Conservation (phyloP, 2,113 vertebrate species). For the Struthio camelus region DNA sequence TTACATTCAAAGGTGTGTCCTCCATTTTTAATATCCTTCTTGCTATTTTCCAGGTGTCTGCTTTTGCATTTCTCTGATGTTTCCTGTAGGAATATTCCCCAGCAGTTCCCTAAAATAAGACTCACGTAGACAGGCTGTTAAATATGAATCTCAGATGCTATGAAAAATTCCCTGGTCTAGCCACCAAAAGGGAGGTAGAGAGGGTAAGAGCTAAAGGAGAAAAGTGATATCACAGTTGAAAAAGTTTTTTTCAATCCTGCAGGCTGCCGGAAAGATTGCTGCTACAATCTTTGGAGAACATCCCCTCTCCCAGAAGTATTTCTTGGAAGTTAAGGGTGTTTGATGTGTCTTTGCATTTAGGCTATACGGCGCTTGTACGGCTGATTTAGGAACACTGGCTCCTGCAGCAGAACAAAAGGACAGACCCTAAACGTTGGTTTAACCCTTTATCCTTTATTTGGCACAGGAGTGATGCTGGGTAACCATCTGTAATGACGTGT, state of each 20-base stretch:
- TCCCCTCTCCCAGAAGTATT: neutral
- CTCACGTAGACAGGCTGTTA: constrained; percentile 23
- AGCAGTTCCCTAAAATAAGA: constrained; percentile 4
- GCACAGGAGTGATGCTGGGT: neutral
- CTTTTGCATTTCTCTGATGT: neutral
- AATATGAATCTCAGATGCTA: constrained; percentile 44
- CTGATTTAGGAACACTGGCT: neutral
- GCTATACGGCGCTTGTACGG: neutral
- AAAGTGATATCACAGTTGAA: neutral
- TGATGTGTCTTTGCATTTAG: neutral
- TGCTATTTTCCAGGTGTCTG: neutral
- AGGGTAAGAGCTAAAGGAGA: neutral
- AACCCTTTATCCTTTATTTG: neutral
- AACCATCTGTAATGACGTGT: neutral
- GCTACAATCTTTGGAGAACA: neutral
- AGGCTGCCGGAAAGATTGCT: neutral
- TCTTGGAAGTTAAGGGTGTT: neutral
- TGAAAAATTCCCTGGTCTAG: neutral
- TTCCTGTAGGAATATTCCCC: constrained; percentile 2
- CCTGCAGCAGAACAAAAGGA: neutral
- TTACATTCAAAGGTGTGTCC: constrained; percentile 5
- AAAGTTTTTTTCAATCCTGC: neutral
- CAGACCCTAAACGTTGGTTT: neutral
- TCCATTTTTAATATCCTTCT: neutral
- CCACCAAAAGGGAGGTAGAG: constrained; percentile 13